Evolutionary conservation across 2,888 invertebrate genomes (phyloP).

Genomic region (Octodonta nipae): DNA sequence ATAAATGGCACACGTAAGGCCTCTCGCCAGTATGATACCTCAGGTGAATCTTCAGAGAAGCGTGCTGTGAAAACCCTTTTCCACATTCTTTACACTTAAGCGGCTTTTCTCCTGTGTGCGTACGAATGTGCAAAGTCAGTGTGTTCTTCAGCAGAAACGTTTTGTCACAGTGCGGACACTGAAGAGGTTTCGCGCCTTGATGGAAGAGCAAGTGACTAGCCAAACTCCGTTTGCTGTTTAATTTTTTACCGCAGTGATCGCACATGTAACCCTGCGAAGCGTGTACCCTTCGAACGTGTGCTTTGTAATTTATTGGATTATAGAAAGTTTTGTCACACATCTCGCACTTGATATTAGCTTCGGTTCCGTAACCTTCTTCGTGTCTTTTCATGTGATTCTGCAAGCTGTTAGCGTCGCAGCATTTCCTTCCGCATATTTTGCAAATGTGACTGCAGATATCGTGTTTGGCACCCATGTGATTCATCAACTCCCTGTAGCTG

Average conservation of each 20-base stretch:
- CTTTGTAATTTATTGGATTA: slow-evolving; percentile 16
- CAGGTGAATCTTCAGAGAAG: slow-evolving; percentile 16
- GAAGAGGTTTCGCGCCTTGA: slow-evolving; percentile 14
- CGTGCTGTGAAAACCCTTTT: slow-evolving; percentile 20
- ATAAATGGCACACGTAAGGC: slow-evolving; percentile 19
- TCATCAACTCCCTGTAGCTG: slow-evolving; percentile 22
- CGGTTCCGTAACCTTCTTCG: slow-evolving; percentile 14
- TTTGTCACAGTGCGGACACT: slow-evolving; percentile 28
- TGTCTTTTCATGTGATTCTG: slow-evolving; percentile 20
- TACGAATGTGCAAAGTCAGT: slow-evolving; percentile 27
- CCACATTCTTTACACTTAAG: slow-evolving; percentile 20
- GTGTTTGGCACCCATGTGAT: slow-evolving; percentile 21
- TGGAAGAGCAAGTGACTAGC: slow-evolving; percentile 31
- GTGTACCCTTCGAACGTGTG: slow-evolving; percentile 20
- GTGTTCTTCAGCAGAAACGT: slow-evolving; percentile 27
- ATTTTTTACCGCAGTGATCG: slow-evolving; percentile 21
- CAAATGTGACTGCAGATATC: slow-evolving; percentile 10
- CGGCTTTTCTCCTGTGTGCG: slow-evolving; percentile 28
- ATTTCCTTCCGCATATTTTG: slow-evolving; percentile 18
- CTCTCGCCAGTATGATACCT: slow-evolving; percentile 20
- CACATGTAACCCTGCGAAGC: slow-evolving; percentile 19
- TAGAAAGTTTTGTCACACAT: slow-evolving; percentile 19
- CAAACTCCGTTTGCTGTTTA: slow-evolving; percentile 14
- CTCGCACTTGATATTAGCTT: slow-evolving; percentile 17
- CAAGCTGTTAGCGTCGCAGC: slow-evolving; percentile 18